Conservation (phyloP, 2,797 vertebrate species). For the Alca torda region DNA sequence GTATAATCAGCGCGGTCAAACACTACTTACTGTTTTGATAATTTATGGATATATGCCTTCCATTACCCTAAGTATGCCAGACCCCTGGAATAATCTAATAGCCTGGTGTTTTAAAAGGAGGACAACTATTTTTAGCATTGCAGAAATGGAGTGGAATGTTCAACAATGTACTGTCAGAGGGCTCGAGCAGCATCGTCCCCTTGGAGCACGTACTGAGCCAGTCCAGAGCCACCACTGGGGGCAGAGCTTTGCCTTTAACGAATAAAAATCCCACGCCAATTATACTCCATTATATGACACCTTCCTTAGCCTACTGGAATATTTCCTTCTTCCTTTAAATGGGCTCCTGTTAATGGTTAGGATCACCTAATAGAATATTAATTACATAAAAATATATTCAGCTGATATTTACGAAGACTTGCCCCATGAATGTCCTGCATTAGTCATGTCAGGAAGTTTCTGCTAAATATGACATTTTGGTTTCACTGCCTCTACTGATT, state of each 20-base stretch:
- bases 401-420: background rate
- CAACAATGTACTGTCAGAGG: background rate
- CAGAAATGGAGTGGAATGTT: constrained; percentile 60
- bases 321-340: background rate
- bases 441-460: background rate
- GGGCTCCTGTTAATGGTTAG: background rate
- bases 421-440: background rate
- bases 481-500: background rate
- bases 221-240: background rate
- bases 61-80: constrained; percentile 20
- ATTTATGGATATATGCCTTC: constrained; percentile 48
- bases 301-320: background rate
- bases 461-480: background rate
- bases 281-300: background rate
- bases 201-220: background rate
- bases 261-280: background rate
- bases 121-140: constrained; percentile 63
- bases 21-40: constrained; percentile 46
- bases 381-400: background rate
- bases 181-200: background rate
- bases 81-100: constrained; percentile 50
- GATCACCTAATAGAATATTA: background rate
- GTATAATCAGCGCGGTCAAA: background rate
- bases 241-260: background rate
- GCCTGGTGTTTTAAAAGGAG: constrained; percentile 45